Evolutionary conservation across 2,113 vertebrate species (phyloP).

Genomic region (Grantiella picta): DNA sequence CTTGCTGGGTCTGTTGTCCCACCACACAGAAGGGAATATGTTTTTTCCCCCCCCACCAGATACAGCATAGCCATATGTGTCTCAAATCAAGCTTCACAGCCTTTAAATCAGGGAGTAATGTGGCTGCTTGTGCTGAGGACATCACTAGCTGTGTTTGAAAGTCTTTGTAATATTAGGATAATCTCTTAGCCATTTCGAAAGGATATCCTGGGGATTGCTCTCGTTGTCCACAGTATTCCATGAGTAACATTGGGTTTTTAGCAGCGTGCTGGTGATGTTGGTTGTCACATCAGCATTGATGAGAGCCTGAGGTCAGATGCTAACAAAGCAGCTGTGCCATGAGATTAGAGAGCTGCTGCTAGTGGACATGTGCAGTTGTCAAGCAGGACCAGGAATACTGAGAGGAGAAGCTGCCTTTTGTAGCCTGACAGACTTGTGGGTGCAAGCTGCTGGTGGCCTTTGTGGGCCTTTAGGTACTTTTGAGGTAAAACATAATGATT

Average conservation of each 20-base stretch:
- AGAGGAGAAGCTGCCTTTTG: neutral
- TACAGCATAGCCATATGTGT: neutral
- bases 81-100: neutral
- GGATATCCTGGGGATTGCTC: neutral
- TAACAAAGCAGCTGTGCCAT: neutral
- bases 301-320: neutral
- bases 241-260: accelerated
- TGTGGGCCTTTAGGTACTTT: neutral
- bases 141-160: neutral
- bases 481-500: conserved; percentile 16
- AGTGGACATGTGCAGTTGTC: neutral
- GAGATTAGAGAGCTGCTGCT: neutral
- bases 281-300: neutral
- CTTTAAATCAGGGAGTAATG: neutral
- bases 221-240: accelerated
- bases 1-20: neutral
- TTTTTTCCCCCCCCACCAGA: accelerated
- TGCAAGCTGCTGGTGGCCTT: neutral
- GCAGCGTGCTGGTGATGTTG: neutral
- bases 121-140: neutral
- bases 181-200: neutral
- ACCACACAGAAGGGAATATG: neutral
- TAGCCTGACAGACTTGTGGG: neutral
- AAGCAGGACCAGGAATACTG: neutral
- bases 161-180: neutral